These are phyloP conservation scores for Nezara viridula DNA, from an alignment of 2,888 invertebrate species.

Conservation along the genomic window DNA sequence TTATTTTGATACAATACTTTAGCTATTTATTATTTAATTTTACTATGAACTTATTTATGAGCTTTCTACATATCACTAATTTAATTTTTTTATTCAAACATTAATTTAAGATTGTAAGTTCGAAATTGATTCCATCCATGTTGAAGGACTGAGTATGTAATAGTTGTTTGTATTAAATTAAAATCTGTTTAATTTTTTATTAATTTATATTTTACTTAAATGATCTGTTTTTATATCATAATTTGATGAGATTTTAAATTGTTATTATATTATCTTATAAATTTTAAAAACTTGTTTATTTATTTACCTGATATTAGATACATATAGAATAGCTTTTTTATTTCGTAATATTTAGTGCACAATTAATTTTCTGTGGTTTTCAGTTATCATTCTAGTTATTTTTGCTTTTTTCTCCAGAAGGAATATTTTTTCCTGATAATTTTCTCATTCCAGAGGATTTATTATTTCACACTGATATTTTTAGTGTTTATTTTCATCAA, in stretches of 20 bases:
- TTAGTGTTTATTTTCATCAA: no score
- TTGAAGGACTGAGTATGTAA: slow-evolving; percentile 56
- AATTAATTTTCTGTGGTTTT: no score
- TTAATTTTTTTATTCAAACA: not conserved
- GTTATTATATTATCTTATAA: not conserved
- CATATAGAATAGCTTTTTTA: not conserved
- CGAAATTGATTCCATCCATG: slow-evolving; percentile 60
- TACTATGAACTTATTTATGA: not conserved
- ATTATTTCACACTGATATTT: no score
- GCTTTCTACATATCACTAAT: not conserved
- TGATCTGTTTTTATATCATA: not conserved
- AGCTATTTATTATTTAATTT: not conserved
- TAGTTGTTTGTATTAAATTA: slow-evolving; percentile 20
- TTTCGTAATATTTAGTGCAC: not conserved
- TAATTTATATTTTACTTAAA: slow-evolving; percentile 9
- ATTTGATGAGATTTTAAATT: not conserved
- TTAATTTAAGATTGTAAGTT: slow-evolving; percentile 36
- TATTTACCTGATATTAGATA: not conserved
- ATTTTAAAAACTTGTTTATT: not conserved
- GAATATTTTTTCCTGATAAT: no score
- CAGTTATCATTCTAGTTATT: no score
- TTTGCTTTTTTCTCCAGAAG: no score
- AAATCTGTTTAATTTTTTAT: slow-evolving; percentile 32
- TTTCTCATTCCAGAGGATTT: no score
- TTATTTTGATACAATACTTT: not conserved